Conservation (phyloP, 2,113 vertebrate species). For the Myanophis thanlyinensis region DNA sequence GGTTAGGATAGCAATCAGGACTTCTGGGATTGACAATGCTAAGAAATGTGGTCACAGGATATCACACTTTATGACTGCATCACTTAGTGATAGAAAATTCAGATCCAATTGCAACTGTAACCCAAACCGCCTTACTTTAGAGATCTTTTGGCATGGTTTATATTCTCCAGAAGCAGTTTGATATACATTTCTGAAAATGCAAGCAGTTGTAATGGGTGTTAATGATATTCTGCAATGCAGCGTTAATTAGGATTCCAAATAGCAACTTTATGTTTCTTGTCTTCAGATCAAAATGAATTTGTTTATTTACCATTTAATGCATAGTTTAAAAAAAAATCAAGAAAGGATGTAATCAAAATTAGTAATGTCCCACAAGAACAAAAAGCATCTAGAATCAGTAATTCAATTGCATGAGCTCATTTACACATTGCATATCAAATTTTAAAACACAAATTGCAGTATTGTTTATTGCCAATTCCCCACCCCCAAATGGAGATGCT, state of each 20-base stretch:
- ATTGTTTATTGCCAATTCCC: neutral
- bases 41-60: neutral
- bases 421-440: neutral
- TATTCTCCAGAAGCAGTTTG: neutral
- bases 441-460: neutral
- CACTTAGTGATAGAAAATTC: neutral
- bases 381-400: neutral
- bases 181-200: neutral
- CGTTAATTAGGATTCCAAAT: neutral
- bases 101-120: neutral
- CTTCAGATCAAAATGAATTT: neutral
- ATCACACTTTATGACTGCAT: neutral
- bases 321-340: neutral
- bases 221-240: neutral
- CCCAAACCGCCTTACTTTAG: neutral
- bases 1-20: neutral
- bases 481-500: neutral
- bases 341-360: neutral
- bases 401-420: neutral
- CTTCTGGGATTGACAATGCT: neutral
- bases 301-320: neutral
- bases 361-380: neutral
- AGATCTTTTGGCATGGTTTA: neutral
- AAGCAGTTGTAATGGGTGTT: neutral
- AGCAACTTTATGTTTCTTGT: neutral